Percentiles rank a stretch among this genome's conserved stretches.
Conservation (phyloP, 2,113 vertebrate species). For the Pteronura brasiliensis region DNA sequence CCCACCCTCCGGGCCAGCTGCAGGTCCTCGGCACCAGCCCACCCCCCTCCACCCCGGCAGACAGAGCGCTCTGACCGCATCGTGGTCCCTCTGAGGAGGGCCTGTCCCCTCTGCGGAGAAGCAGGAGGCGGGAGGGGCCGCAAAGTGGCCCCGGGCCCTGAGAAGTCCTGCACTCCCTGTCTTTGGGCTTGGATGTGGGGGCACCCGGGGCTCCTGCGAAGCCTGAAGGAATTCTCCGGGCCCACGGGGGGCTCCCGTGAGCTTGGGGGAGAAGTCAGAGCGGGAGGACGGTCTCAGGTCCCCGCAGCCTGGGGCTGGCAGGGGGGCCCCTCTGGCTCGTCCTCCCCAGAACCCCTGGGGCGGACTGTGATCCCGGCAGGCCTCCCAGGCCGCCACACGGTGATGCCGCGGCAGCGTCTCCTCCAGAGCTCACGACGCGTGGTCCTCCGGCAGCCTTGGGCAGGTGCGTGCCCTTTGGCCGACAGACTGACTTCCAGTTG, state of each 20-base stretch:
- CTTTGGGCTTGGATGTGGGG: background rate
- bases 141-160: background rate
- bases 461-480: background rate
- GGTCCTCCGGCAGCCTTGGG: background rate
- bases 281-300: background rate
- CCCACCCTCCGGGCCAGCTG: too few species aligned
- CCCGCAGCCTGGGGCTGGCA: too few species aligned
- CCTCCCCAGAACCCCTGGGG: background rate
- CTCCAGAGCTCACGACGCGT: background rate
- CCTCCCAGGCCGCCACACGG: background rate
- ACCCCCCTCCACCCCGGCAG: background rate
- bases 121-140: background rate
- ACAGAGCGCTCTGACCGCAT: background rate
- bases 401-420: fast-evolving
- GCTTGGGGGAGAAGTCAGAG: background rate
- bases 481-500: background rate
- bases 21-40: too few species aligned
- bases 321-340: background rate
- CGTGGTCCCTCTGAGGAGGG: background rate
- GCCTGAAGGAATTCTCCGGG: background rate
- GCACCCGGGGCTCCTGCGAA: background rate
- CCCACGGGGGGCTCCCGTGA: background rate
- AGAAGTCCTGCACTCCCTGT: too few species aligned
- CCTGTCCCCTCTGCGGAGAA: background rate
- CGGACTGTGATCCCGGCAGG: background rate